Percentiles rank a stretch among this genome's conserved stretches.
Evolutionary conservation across 2,888 invertebrate species (phyloP).

Genomic region (Alloscopus bannaensis): DNA sequence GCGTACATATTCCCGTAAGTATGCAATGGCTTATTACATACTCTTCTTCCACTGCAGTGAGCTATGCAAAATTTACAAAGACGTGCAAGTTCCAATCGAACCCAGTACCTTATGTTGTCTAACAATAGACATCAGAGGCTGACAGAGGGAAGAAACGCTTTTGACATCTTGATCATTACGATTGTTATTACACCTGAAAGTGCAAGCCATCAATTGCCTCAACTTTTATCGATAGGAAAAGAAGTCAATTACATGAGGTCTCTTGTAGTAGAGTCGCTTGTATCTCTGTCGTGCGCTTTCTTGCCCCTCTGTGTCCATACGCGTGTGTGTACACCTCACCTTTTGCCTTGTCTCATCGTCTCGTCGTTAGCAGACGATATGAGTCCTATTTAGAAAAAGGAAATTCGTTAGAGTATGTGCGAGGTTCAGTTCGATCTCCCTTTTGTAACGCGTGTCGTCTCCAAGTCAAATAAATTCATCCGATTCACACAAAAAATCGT

Average conservation of each 20-base stretch:
- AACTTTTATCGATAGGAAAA: background rate
- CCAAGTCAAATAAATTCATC: conserved; percentile 22
- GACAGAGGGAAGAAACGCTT: background rate
- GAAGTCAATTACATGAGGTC: conserved; percentile 14
- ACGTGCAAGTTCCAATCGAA: too few species aligned
- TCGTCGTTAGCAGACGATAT: too few species aligned
- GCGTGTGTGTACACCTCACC: background rate
- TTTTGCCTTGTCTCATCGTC: background rate
- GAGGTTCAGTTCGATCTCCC: too few species aligned
- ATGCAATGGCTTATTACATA: too few species aligned
- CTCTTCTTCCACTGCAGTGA: too few species aligned
- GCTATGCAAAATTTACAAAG: too few species aligned
- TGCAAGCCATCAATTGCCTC: background rate
- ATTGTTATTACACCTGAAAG: conserved; percentile 17
- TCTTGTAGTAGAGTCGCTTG: too few species aligned
- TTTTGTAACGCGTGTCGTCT: background rate
- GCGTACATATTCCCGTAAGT: too few species aligned
- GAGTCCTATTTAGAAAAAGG: too few species aligned
- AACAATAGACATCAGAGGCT: too few species aligned
- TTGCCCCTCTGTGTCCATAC: background rate
- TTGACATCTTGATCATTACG: background rate
- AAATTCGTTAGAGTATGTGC: too few species aligned
- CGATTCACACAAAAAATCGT: conserved; percentile 3
- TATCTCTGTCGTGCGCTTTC: background rate
- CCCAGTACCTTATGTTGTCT: too few species aligned